Conservation (phyloP, 2,113 vertebrate species). For the Danionella cerebrum region DNA sequence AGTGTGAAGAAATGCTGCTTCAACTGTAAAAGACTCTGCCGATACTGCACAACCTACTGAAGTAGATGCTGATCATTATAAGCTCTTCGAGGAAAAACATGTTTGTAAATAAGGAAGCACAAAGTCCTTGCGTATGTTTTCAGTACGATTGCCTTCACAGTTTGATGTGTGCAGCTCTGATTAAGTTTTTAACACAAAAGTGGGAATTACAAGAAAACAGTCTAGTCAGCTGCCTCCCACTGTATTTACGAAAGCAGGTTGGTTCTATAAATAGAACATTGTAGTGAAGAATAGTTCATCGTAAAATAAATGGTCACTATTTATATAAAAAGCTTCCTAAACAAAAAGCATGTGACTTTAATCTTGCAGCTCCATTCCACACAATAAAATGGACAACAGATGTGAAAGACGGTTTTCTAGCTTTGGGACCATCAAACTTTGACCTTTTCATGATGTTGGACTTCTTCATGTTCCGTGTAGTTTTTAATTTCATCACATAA, state of each 20-base stretch:
- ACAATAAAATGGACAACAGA: not conserved
- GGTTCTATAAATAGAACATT: not conserved
- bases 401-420: not conserved
- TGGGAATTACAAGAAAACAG: not conserved
- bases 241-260: too few relatives aligned
- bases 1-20: conserved; percentile 31
- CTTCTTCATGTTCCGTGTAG: too few relatives aligned
- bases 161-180: not conserved
- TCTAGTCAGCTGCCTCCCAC: not conserved
- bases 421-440: not conserved
- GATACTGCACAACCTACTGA: conserved; percentile 8
- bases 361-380: not conserved
- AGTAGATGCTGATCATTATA: conserved; percentile 11
- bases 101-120: not conserved
- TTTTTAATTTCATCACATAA: not conserved
- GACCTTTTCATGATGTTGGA: too few relatives aligned
- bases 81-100: not conserved
- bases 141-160: too few relatives aligned
- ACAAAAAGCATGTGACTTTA: not conserved
- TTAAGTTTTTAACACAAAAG: not conserved
- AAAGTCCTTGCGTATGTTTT: too few relatives aligned
- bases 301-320: not conserved
- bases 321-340: not conserved
- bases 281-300: not conserved
- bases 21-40: conserved; percentile 30